Base-by-base conservation (phyloP, 1,140 invertebrate genomes). In the Leptinotarsa defecta region DNA sequence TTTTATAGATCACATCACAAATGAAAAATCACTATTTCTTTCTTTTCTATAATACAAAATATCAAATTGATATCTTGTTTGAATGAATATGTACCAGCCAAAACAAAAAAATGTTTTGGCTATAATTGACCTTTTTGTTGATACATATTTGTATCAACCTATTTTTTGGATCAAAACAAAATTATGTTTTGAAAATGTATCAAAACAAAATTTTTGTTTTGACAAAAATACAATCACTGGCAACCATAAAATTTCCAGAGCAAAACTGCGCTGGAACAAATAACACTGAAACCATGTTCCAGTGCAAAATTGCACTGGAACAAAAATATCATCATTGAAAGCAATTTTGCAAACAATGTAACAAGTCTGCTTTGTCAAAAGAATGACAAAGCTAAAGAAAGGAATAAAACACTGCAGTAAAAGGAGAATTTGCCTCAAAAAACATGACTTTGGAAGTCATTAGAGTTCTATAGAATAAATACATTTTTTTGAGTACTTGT, bases 321-420 rank as follows among this genome's bases (percentile, higher is more conserved):
- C 15, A 57, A 57, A 57, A 57, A 43, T 11, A 57, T n/a, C 52
- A 17, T 13, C 52, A 57, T 57, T 57, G 52, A 57, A 57, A 57
- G n/a, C 52, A 15, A 57, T 2, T 57, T 57, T 57, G 52, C n/a
- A 57, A 57, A 57, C 52, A 57, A 57, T 57, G 52, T 17, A 69
- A 43, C 15, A 70, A 48, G 57, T 13, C 8, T 48, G 48, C 68
- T 70, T 70, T 48, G 48, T 49, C 68, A 70, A 70, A 70, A 48
- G 17, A 48, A 70, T 70, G 68, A 70, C 48, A 70, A 49, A 70
- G 68, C 68, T 49, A 70, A 70, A 17, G 0, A 11, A 48, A 68
- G 22, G 34, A 70, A 34, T 65, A 65, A 65, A 65, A 65, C 64
- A 65, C 64, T 15, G 20, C 64, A 65, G 22, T 19, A 8, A 65